Evolutionary conservation across 2,888 invertebrate genomes (phyloP).

Genomic region (Synanthedon tipuliformis): DNA sequence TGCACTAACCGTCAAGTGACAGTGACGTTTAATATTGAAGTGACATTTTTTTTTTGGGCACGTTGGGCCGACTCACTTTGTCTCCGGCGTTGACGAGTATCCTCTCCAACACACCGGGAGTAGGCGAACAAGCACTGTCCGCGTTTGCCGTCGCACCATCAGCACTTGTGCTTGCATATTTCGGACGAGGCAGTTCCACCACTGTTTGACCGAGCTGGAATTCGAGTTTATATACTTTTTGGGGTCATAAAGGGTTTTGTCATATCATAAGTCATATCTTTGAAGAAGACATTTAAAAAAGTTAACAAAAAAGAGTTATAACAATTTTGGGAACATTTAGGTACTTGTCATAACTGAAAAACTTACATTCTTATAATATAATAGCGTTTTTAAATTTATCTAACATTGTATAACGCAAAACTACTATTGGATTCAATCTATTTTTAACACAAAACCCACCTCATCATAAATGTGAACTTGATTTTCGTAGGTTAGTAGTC

Average conservation of each 20-base stretch:
- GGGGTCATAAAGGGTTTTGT: too few species aligned
- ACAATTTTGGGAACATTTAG: too few species aligned
- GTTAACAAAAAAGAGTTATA: too few species aligned
- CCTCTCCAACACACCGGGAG: slow-evolving; percentile 96
- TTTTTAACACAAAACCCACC: slow-evolving; percentile 17
- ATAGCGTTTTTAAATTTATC: too few species aligned
- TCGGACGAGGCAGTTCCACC: slow-evolving; percentile 72
- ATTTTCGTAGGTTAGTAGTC: slow-evolving; percentile 37
- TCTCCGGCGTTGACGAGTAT: slow-evolving; percentile 86
- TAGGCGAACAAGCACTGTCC: slow-evolving; percentile 82
- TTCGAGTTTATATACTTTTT: background rate
- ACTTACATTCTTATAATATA: too few species aligned
- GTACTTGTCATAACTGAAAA: too few species aligned
- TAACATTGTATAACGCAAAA: too few species aligned
- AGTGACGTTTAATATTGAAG: background rate
- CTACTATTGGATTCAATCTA: too few species aligned
- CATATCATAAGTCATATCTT: too few species aligned
- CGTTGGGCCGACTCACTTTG: slow-evolving; percentile 21
- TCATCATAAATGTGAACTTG: slow-evolving; percentile 57
- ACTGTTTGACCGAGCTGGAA: slow-evolving; percentile 75
- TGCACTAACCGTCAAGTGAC: too few species aligned
- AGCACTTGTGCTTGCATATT: slow-evolving; percentile 59
- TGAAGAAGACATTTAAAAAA: too few species aligned
- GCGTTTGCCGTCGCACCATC: slow-evolving; percentile 32
- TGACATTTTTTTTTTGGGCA: slow-evolving; percentile 2